phyloP scores from a whole-genome alignment of 2,888 invertebrate genomes.

The Gerosis bhagava region DNA sequence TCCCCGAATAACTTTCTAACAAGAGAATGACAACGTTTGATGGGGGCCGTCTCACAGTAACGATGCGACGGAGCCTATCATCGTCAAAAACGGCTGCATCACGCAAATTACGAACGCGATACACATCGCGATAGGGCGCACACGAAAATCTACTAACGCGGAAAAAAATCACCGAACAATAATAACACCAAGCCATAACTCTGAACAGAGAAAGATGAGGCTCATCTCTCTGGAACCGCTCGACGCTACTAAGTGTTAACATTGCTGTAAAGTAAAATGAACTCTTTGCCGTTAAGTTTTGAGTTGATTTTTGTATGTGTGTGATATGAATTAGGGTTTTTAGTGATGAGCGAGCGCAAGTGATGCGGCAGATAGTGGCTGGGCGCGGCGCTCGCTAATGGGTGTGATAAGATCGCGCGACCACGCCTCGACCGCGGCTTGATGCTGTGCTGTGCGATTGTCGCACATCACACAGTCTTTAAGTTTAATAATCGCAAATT shows the following conservation, averaged over 20 bases:
- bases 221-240: constrained; percentile 37
- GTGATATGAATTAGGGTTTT: constrained; percentile 44
- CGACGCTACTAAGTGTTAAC: constrained; percentile 29
- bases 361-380: constrained; percentile 68
- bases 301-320: constrained; percentile 35
- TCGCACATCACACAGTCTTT: constrained; percentile 17
- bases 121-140: constrained; percentile 49
- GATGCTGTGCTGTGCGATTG: constrained; percentile 28
- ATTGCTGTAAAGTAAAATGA: constrained; percentile 34
- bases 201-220: constrained; percentile 51
- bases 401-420: constrained; percentile 72
- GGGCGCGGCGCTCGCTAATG: constrained; percentile 75
- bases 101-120: constrained; percentile 66
- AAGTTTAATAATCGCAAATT: constrained; percentile 2
- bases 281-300: constrained; percentile 32
- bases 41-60: constrained; percentile 37
- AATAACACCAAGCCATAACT: constrained; percentile 51
- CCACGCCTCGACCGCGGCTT: constrained; percentile 59
- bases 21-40: constrained; percentile 59
- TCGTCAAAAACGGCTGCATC: constrained; percentile 65
- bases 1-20: constrained; percentile 59
- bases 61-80: constrained; percentile 55
- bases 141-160: constrained; percentile 49
- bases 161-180: constrained; percentile 57
- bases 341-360: constrained; percentile 44